Evolutionary conservation across 1,140 invertebrate species (phyloP).

Genomic region (Stenopsyche tienmushanensis): DNA sequence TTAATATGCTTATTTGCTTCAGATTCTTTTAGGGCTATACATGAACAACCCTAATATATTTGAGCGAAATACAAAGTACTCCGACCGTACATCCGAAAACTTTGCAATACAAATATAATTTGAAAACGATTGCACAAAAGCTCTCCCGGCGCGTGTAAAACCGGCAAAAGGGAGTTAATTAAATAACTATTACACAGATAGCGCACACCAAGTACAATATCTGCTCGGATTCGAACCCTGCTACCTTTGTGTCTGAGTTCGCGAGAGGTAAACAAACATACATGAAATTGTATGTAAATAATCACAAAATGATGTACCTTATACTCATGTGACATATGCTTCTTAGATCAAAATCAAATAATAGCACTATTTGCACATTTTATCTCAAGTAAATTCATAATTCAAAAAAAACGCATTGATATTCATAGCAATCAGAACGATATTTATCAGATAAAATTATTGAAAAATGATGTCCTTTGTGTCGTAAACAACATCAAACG

Average conservation of each 20-base stretch:
- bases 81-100: not conserved
- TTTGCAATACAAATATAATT: slow-evolving; percentile 26
- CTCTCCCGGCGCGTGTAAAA: slow-evolving; percentile 33
- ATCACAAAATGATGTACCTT: not conserved
- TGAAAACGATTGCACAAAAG: slow-evolving; percentile 36
- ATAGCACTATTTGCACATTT: not conserved
- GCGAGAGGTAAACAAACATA: slow-evolving; percentile 11
- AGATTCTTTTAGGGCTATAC: not conserved
- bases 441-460: not conserved
- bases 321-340: not conserved
- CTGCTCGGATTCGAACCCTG: not conserved
- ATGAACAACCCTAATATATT: not conserved
- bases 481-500: too few relatives aligned
- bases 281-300: slow-evolving; percentile 21
- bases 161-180: slow-evolving; percentile 36
- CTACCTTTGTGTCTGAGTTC: slow-evolving; percentile 16
- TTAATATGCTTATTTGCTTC: too few relatives aligned
- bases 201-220: not conserved
- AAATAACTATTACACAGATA: slow-evolving; percentile 32
- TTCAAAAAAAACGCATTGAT: not conserved
- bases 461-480: too few relatives aligned
- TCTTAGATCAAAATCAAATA: not conserved
- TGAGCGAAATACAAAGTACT: not conserved
- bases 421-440: not conserved
- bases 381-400: not conserved